A percentile compares a stretch with the other conserved stretches of the same genome.
Evolutionary conservation across 2,797 vertebrate species (phyloP).

Genomic region (Poecile montanus): DNA sequence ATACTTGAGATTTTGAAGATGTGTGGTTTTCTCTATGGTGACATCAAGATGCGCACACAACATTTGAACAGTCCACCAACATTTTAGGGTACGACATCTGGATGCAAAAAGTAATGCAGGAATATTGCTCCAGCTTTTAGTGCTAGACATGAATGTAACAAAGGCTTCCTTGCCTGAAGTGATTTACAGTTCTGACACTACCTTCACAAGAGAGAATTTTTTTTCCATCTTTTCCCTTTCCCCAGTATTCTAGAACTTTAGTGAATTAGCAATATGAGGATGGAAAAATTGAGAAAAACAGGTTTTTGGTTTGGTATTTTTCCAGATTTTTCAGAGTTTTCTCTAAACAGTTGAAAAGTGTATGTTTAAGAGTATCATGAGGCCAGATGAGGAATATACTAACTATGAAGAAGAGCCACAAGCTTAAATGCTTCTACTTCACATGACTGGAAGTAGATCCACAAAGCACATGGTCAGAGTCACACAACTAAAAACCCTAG

Average conservation of each 20-base stretch:
- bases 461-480: neutral
- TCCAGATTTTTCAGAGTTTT: neutral
- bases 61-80: neutral
- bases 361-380: neutral
- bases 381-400: neutral
- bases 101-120: neutral
- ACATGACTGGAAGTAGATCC: neutral
- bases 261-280: neutral
- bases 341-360: neutral
- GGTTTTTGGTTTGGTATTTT: neutral
- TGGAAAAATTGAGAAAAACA: neutral
- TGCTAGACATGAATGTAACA: neutral
- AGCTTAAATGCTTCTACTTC: neutral
- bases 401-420: neutral
- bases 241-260: neutral
- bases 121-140: neutral
- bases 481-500: neutral
- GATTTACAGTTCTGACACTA: neutral
- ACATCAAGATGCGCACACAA: rapidly evolving
- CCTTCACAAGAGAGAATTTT: neutral
- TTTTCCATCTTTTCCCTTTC: neutral
- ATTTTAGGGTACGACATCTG: neutral
- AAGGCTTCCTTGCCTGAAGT: neutral
- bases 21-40: neutral
- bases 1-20: neutral